A percentile compares a stretch with the other conserved stretches of the same genome.
Evolutionary conservation across 2,113 vertebrate species (phyloP).

Genomic region (Odocoileus hemionus): DNA sequence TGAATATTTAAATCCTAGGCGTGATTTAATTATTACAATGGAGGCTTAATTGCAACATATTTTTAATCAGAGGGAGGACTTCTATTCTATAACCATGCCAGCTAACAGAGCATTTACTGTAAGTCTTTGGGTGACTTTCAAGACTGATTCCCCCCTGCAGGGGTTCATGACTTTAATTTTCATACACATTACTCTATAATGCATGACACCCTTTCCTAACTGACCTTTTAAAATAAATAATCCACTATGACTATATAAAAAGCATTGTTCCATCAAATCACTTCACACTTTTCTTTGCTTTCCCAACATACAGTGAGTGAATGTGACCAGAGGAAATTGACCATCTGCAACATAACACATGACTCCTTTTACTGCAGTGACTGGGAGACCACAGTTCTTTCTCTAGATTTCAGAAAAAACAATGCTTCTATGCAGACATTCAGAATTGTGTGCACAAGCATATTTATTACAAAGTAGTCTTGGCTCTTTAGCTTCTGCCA

Average conservation of each 20-base stretch:
- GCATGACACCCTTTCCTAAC: slow-evolving; percentile 2
- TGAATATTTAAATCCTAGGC: background rate
- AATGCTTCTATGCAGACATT: background rate
- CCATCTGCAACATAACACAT: slow-evolving; percentile 30
- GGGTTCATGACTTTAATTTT: slow-evolving; percentile 42
- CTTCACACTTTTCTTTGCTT: slow-evolving; percentile 20
- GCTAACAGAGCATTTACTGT: background rate
- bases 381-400: background rate
- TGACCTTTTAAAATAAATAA: slow-evolving; percentile 49
- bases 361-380: background rate
- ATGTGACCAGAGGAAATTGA: slow-evolving; percentile 8
- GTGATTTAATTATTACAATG: background rate
- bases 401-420: background rate
- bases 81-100: background rate
- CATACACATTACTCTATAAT: background rate
- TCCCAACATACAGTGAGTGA: background rate
- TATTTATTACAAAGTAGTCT: background rate
- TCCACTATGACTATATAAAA: background rate
- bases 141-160: background rate
- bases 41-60: background rate
- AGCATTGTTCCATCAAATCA: slow-evolving; percentile 22
- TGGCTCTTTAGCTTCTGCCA: background rate
- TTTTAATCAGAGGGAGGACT: background rate
- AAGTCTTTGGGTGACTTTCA: background rate
- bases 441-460: background rate